Base-by-base conservation (phyloP, 2,797 vertebrate species). In the Podargus strigoides region DNA sequence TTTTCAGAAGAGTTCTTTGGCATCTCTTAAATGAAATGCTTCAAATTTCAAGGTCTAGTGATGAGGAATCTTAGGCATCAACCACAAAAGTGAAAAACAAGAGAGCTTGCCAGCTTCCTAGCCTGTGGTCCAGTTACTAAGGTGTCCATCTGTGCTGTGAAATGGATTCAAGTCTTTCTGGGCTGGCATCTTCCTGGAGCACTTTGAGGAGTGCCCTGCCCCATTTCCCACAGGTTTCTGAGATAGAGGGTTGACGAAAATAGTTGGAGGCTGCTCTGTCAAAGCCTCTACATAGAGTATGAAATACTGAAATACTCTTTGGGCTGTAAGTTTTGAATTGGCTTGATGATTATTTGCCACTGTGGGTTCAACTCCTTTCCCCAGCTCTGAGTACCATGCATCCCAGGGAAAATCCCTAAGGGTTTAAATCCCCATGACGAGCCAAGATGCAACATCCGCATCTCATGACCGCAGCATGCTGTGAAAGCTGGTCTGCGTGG, bases 11-110 rank as follows among this genome's bases (percentile, higher is more conserved):
- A 70, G 17, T 3, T 85, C 81, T 86, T 85, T 93, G 90, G 34
- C 80, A 82, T n/a, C 14, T 55, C 49, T 82, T 91, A 67, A 82
- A 91, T 73, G 11, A 81, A 78, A 86, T 91, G 26, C 26, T 91
- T 90, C 44, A 14, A 0, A 94, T 94, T 94, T 88, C 85, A 91
- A 26, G 42, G 62, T 91, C 30, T 50, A 72, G 7, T 44, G 46
- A 37, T 72, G 42, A 90, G 55, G 69, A 91, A 94, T 91, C 72
- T 88, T 55, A 94, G 42, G 76, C 66, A 91, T 90, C 58, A 78
- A 62, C 46, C 42, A 26, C 79, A 41, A 66, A 78, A 86, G 50
- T 63, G 47, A 83, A 89, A 89, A 93, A 49, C 59, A 62, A 22
- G 53, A 84, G 58, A 64, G 21, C 12, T 21, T 91, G 82, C 64